phyloP scores from a whole-genome alignment of 2,888 invertebrate species.

The Pristionchus exspectatus region DNA sequence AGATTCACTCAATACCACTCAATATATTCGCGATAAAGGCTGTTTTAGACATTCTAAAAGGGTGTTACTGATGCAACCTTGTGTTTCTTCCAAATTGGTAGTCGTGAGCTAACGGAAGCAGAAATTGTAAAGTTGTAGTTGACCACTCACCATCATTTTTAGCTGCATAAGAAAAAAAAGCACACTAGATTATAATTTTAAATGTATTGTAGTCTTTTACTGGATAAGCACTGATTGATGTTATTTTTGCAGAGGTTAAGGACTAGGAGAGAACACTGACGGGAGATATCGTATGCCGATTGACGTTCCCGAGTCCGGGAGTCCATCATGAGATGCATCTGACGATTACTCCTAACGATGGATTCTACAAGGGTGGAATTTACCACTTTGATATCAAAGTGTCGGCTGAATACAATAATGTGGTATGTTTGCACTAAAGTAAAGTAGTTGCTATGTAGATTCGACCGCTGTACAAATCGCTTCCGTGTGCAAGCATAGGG shows the following conservation, averaged over 20 bases:
- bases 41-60: too few relatives aligned
- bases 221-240: background rate
- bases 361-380: conserved; percentile 90
- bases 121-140: too few relatives aligned
- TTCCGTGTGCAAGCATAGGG: too few relatives aligned
- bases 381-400: conserved; percentile 91
- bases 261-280: conserved; percentile 86
- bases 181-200: too few relatives aligned
- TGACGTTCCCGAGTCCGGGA: conserved; percentile 89
- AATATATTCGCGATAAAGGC: too few relatives aligned
- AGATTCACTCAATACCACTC: too few relatives aligned
- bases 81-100: too few relatives aligned
- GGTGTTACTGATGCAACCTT: too few relatives aligned
- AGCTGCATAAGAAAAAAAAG: background rate
- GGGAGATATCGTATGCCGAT: conserved; percentile 88
- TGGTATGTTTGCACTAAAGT: conserved; percentile 83
- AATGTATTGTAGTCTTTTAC: background rate
- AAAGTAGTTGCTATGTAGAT: too few relatives aligned
- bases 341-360: conserved; percentile 87
- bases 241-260: conserved; percentile 82
- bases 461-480: too few relatives aligned
- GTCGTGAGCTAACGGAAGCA: too few relatives aligned
- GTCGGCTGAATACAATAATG: conserved; percentile 96
- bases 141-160: too few relatives aligned
- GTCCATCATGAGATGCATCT: conserved; percentile 88